Conservation (phyloP, 2,113 vertebrate species). For the Mormyrus iriodes region DNA sequence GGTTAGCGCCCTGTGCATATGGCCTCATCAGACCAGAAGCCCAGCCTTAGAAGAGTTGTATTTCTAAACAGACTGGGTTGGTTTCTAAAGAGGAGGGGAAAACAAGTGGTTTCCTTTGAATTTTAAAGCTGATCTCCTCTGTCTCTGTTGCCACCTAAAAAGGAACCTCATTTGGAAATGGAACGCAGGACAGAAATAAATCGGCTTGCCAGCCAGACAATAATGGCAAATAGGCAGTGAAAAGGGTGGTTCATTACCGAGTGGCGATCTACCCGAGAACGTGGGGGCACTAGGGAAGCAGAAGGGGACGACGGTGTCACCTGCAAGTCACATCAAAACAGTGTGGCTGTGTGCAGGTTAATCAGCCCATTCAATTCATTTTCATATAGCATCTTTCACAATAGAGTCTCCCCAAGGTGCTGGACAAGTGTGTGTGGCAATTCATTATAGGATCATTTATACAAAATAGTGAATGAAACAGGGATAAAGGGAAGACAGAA, state of each 20-base stretch:
- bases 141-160: too few species aligned
- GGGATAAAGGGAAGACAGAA: background rate
- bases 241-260: background rate
- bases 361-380: background rate
- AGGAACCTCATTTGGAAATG: background rate
- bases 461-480: background rate
- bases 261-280: background rate
- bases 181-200: background rate
- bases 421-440: background rate
- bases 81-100: background rate
- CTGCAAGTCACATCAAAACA: background rate
- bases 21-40: background rate
- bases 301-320: background rate
- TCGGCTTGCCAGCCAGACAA: background rate
- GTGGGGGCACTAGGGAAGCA: background rate
- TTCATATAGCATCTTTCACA: background rate
- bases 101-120: background rate
- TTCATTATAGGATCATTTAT: background rate
- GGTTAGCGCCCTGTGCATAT: background rate
- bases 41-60: background rate
- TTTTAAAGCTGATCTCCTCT: background rate
- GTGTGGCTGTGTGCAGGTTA: background rate
- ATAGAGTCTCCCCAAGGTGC: background rate
- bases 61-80: background rate
- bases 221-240: background rate